phyloP scores from a whole-genome alignment of 2,113 vertebrate species.

The Morone saxatilis region DNA sequence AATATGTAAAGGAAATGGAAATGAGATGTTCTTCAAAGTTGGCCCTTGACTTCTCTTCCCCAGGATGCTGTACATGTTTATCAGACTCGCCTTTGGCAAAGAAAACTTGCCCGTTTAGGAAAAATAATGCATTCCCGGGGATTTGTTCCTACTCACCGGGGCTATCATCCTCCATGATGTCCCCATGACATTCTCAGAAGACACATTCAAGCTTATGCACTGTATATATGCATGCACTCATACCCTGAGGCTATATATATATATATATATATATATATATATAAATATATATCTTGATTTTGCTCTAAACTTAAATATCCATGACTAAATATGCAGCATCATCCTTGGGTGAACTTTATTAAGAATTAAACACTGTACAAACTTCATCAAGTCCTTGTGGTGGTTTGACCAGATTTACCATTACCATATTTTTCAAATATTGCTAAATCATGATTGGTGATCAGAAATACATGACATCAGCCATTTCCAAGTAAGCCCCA shows the following conservation, averaged over 20 bases:
- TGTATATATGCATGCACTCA: neutral
- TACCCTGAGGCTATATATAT: slow-evolving; percentile 5
- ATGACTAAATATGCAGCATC: neutral
- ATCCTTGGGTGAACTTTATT: neutral
- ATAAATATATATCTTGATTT: neutral
- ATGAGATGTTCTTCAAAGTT: slow-evolving; percentile 38
- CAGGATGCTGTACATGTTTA: slow-evolving; percentile 27
- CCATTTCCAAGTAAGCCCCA: neutral
- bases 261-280: neutral
- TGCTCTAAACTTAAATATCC: neutral
- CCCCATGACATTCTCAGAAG: slow-evolving; percentile 6
- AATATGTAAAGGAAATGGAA: slow-evolving; percentile 39
- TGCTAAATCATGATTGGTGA: neutral
- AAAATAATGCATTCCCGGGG: slow-evolving; percentile 15
- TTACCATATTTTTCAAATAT: neutral
- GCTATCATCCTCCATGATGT: slow-evolving; percentile 22
- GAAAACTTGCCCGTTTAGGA: slow-evolving; percentile 1
- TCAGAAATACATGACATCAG: neutral
- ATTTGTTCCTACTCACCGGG: slow-evolving; percentile 16
- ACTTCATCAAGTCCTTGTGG: neutral
- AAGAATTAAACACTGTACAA: neutral
- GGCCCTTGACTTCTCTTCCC: slow-evolving; percentile 11
- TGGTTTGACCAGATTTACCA: too few relatives aligned
- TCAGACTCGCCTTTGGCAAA: slow-evolving; percentile 43
- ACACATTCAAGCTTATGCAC: neutral